phyloP scores from a whole-genome alignment of 2,113 vertebrate species.

The pig (Sus scrofa) region DNA sequence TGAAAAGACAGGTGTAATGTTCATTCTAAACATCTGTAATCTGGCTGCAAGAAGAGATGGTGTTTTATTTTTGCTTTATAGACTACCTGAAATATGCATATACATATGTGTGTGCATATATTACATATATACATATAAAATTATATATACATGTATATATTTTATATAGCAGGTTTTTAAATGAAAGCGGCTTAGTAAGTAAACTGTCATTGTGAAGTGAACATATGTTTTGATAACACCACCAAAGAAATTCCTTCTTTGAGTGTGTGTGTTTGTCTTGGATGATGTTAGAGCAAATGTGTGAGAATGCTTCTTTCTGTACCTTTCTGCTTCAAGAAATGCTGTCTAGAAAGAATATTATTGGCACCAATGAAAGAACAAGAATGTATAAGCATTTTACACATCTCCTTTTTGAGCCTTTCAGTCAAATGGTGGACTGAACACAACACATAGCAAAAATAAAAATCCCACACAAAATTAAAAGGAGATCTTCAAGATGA shows the following conservation, averaged over 20 bases:
- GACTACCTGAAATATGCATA: background rate
- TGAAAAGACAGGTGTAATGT: background rate
- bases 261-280: slow-evolving; percentile 39
- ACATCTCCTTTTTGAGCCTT: slow-evolving; percentile 42
- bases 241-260: slow-evolving; percentile 45
- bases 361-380: slow-evolving; percentile 33
- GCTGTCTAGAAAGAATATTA: slow-evolving; percentile 40
- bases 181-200: background rate
- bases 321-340: slow-evolving; percentile 47
- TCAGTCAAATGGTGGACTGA: slow-evolving; percentile 53
- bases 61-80: slow-evolving; percentile 17
- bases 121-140: background rate
- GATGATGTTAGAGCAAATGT: slow-evolving; percentile 23
- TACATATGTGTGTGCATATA: background rate
- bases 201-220: slow-evolving; percentile 62
- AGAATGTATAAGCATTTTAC: slow-evolving; percentile 53
- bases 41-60: background rate
- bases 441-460: slow-evolving; percentile 48
- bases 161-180: background rate
- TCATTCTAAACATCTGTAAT: background rate
- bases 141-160: background rate
- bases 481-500: slow-evolving; percentile 61
- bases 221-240: slow-evolving; percentile 61
- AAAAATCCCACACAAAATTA: slow-evolving; percentile 51
- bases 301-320: slow-evolving; percentile 5